phyloP scores from a whole-genome alignment of 2,113 vertebrate genomes.

The Muntiacus muntjak region DNA sequence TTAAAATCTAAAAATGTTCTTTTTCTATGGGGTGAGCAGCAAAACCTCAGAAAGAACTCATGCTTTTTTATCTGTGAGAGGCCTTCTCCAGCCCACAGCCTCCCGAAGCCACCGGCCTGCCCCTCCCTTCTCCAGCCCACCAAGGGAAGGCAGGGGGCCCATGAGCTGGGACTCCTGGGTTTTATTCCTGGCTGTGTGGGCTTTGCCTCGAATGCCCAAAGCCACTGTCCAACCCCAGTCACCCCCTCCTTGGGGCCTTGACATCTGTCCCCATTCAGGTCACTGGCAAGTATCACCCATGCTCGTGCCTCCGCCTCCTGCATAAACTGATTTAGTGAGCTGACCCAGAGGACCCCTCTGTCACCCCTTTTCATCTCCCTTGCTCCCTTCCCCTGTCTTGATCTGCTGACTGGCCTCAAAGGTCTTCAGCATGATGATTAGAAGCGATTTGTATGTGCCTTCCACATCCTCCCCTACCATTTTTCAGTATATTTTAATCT shows the following conservation, averaged over 20 bases:
- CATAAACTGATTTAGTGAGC: background rate
- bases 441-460: background rate
- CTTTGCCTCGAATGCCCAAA: background rate
- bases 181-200: slow-evolving; percentile 26
- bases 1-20: slow-evolving; percentile 66
- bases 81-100: background rate
- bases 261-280: background rate
- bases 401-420: background rate
- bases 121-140: background rate
- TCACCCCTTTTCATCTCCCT: too few relatives aligned
- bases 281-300: background rate
- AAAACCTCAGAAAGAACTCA: slow-evolving; percentile 51
- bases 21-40: slow-evolving; percentile 38
- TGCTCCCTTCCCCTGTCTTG: background rate
- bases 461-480: accelerated
- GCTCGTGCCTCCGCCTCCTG: background rate
- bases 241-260: background rate
- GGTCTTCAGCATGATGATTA: background rate
- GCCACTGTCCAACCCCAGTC: background rate
- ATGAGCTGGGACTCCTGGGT: background rate
- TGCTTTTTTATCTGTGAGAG: slow-evolving; percentile 13
- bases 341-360: background rate
- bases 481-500: background rate
- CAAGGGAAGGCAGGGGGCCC: background rate
- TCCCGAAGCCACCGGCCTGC: background rate